Base-by-base conservation (phyloP, 1,140 invertebrate species). In the Bilobella aurantiaca region DNA sequence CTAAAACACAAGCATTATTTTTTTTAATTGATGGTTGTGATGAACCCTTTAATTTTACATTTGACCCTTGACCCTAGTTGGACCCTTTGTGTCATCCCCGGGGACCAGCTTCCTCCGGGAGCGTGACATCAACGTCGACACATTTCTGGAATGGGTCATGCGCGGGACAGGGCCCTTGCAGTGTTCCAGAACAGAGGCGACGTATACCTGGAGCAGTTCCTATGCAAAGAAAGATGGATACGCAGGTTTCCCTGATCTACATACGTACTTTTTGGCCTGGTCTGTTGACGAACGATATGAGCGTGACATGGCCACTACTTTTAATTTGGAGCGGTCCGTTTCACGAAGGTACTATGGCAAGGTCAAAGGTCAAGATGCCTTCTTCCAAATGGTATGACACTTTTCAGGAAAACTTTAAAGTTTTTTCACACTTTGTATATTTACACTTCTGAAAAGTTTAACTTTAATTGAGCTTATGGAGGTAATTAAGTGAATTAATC, bases 361-460 rank as follows among this genome's bases (percentile, higher is more conserved):
- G 1, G 27, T 34, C 56, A 31, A 58, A 18, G 68, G 68, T 28
- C 37, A 62, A 27, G 68, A 69, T 59, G 28, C 57, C 21, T 69
- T 69, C 46, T 64, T 69, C 23, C 68, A 69, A 34, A 28, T 69
- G 29, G 68, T 69, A 0, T 65, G n/a, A n/a, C n/a, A n/a, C n/a
- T n/a, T n/a, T n/a, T n/a, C n/a, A n/a, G n/a, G n/a, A n/a, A n/a
- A n/a, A n/a, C n/a, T n/a, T n/a, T n/a, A n/a, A n/a, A n/a, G n/a
- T n/a, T n/a, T n/a, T n/a, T n/a, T n/a, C n/a, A n/a, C n/a, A n/a
- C n/a, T n/a, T 42, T 18, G 34, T 18, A 42, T 42, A 12, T 42
- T 42, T 12, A 42, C 34, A 42, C 34, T 42, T 18, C 34, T 8
- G 8, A 42, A 42, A 42, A 18, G 34, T 18, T 42, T 18, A 8